Conservation (phyloP, 2,888 invertebrate species). For the Nomada hirtipes region DNA sequence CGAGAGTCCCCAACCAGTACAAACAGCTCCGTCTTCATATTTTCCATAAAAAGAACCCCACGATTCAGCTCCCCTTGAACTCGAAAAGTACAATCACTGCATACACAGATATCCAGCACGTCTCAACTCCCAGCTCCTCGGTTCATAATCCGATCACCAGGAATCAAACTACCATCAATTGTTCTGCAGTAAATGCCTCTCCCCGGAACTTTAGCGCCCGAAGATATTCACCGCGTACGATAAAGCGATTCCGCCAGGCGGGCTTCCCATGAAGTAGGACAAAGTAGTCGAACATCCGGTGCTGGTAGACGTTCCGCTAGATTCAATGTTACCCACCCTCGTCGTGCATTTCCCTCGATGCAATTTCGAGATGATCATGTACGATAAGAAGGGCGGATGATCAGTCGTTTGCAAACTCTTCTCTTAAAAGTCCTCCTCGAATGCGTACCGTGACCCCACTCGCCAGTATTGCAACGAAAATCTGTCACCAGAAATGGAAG, state of each 20-base stretch:
- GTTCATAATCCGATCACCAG: neutral
- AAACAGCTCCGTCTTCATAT: no score
- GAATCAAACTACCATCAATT: neutral
- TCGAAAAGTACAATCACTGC: neutral
- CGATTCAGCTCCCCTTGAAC: neutral
- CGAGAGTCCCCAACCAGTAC: no score
- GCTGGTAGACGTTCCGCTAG: neutral
- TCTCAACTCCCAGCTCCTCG: neutral
- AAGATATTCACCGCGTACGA: constrained; percentile 1
- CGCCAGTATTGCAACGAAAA: neutral
- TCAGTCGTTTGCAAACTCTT: neutral
- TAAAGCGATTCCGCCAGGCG: neutral
- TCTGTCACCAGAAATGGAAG: constrained; percentile 20
- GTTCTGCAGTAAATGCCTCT: neutral
- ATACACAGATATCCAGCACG: neutral
- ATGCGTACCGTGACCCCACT: neutral
- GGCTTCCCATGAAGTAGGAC: constrained; percentile 8
- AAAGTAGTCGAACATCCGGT: constrained; percentile 33
- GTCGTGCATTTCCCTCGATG: constrained; percentile 12
- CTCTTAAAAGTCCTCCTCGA: neutral
- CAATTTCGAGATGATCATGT: constrained; percentile 14
- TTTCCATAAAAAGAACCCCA: no score
- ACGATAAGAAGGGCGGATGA: constrained; percentile 9
- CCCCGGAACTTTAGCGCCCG: neutral
- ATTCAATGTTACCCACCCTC: constrained; percentile 30